Conservation (phyloP, 2,113 vertebrate species). For the Ibidorhyncha struthersii region DNA sequence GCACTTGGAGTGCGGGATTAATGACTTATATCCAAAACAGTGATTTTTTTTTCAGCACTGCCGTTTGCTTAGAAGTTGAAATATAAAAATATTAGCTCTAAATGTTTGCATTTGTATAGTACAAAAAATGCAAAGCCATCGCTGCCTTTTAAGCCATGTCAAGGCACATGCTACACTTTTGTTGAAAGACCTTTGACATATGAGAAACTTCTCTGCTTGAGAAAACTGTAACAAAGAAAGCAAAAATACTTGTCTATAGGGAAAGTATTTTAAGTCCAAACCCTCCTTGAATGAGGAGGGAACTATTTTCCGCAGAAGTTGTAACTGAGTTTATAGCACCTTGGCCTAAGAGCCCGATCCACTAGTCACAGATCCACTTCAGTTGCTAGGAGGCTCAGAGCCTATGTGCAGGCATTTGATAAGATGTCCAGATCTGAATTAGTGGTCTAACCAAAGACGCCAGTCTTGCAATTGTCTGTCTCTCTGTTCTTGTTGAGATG, state of each 20-base stretch:
- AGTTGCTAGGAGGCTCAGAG: background rate
- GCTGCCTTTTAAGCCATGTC: background rate
- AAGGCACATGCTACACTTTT: background rate
- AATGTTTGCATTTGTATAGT: background rate
- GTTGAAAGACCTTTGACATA: background rate
- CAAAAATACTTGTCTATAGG: background rate
- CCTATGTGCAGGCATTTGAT: background rate
- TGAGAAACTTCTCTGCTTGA: background rate
- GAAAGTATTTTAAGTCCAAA: background rate
- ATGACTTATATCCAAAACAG: background rate
- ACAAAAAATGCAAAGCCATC: background rate
- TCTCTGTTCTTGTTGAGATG: background rate
- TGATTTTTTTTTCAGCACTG: background rate
- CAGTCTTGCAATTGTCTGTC: background rate
- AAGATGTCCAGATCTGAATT: background rate
- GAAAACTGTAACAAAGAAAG: background rate
- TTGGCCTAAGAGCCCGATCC: background rate
- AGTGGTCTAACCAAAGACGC: background rate
- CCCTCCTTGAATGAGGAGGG: background rate
- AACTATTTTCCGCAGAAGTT: background rate
- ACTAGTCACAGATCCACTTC: rapidly evolving
- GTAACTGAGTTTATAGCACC: background rate
- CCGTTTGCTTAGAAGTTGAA: background rate
- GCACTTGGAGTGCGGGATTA: background rate
- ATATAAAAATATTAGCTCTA: background rate